Evolutionary conservation across 2,888 invertebrate genomes (phyloP), one percentile per base, ranked within the genome.

Genomic region (Leucozona laternaria): DNA sequence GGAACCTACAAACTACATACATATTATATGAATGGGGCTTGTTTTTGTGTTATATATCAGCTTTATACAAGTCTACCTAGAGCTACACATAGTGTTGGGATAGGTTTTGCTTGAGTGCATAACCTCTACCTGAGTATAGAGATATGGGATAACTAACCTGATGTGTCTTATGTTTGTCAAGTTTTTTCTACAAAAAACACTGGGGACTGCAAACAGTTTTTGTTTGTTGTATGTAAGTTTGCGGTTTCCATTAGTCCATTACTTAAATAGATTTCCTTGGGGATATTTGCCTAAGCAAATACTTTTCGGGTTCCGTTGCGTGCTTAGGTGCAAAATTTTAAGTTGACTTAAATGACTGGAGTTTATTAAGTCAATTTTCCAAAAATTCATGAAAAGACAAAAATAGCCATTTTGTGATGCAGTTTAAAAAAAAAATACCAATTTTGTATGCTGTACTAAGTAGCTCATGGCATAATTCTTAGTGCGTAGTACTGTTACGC

Each of bases 41-140:
- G 40, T 62, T 62, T 57, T 34, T 60, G n/a, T 40, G 40, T 62
- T 2, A 43, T 25, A 28, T n/a, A 25, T 43, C 22, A 28, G 25
- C 25, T 62, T 43, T 25, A 17, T 62, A n/a, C n/a, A n/a, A n/a
- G n/a, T n/a, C n/a, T n/a, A 43, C 15, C 15, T 62, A 43, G 3
- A 28, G 11, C 28, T n/a, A n/a, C n/a, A n/a, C n/a, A n/a, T n/a
- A 62, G 25, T 43, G 40, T 43, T 43, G 28, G 43, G 43, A 43
- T 43, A 62, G 25, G 62, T 62, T 62, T 43, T 60, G 40, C 60
- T 40, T 40, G 40, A 60, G 60, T 60, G 60, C 60, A 60, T 60
- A 60, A 60, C 60, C 22, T 60, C 22, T 60, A 60, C 37, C 60
- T 60, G 37, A 4, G 20, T 40, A 34, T 8, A 10, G n/a, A 8